Percentiles rank a stretch among this genome's conserved stretches.
phyloP scores from a whole-genome alignment of 2,797 vertebrate species.

The Megalops cyprinoides region DNA sequence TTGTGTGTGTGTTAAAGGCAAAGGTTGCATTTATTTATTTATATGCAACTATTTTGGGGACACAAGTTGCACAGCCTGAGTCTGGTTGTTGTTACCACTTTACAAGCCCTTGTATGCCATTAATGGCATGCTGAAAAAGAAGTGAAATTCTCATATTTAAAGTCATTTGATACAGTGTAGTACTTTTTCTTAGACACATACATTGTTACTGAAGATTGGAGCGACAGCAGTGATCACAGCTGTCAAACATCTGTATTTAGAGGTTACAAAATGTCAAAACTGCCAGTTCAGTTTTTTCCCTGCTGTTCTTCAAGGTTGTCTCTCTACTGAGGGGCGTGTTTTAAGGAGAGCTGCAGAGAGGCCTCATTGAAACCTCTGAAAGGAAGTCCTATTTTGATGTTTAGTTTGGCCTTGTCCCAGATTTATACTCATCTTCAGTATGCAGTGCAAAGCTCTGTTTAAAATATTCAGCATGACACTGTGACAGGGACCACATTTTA shows the following conservation, averaged over 20 bases:
- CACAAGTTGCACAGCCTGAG: neutral
- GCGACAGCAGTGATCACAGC: neutral
- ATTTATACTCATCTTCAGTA: neutral
- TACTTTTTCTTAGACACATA: neutral
- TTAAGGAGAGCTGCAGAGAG: neutral
- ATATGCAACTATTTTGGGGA: slow-evolving; percentile 30
- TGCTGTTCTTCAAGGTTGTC: too few relatives aligned
- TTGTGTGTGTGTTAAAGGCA: slow-evolving; percentile 8
- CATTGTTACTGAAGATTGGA: neutral
- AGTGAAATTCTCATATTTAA: neutral
- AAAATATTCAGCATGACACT: neutral
- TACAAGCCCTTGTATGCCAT: slow-evolving; percentile 18
- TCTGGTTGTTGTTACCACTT: slow-evolving; percentile 3
- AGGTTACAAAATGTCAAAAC: neutral
- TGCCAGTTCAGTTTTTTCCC: neutral
- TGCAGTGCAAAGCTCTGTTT: neutral
- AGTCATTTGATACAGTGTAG: slow-evolving; percentile 4
- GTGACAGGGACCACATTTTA: neutral
- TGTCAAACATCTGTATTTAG: neutral
- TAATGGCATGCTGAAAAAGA: slow-evolving; percentile 19
- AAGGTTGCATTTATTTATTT: too few relatives aligned
- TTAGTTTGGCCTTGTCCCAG: neutral
- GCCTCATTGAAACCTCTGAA: neutral
- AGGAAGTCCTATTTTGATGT: neutral
- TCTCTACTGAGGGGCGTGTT: neutral